Evolutionary conservation across 2,888 invertebrate species (phyloP).

Genomic region (Protula sp.): DNA sequence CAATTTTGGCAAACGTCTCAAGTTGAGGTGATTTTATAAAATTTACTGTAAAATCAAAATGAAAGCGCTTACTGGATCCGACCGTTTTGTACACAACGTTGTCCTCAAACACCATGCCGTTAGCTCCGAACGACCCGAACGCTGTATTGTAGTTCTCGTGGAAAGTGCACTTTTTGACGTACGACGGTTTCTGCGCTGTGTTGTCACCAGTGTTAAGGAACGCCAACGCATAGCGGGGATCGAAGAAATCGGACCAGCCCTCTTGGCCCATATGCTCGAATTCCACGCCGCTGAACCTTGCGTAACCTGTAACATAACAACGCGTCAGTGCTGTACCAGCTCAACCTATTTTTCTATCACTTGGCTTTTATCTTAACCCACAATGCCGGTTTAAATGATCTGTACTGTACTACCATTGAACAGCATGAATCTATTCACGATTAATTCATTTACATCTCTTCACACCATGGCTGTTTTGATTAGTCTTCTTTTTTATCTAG

Average conservation of each 20-base stretch:
- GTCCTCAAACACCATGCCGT: conserved; percentile 14
- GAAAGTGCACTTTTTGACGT: conserved; percentile 24
- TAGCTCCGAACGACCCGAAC: conserved; percentile 22
- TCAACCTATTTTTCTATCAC: too few relatives aligned
- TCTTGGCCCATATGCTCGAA: conserved; percentile 24
- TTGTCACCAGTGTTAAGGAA: conserved; percentile 16
- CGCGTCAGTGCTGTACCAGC: too few relatives aligned
- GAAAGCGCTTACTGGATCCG: conserved; percentile 19
- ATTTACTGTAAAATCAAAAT: background rate
- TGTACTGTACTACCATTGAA: too few relatives aligned
- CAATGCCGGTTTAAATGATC: too few relatives aligned
- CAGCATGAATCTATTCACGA: too few relatives aligned
- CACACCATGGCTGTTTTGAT: too few relatives aligned
- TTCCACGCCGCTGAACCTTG: conserved; percentile 19
- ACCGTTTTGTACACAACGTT: conserved; percentile 28
- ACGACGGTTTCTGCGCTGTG: conserved; percentile 16
- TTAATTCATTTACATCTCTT: too few relatives aligned
- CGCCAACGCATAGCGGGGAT: conserved; percentile 22
- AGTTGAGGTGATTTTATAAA: too few relatives aligned
- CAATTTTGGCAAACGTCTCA: too few relatives aligned
- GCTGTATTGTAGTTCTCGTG: conserved; percentile 23
- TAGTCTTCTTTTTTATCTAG: too few relatives aligned
- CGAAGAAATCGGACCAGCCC: conserved; percentile 15
- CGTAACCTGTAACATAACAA: conserved; percentile 17
- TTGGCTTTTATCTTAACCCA: too few relatives aligned